Evolutionary conservation across 2,113 vertebrate species (phyloP), one percentile per base, ranked within the genome.

Genomic region (Ranitomeya imitator): DNA sequence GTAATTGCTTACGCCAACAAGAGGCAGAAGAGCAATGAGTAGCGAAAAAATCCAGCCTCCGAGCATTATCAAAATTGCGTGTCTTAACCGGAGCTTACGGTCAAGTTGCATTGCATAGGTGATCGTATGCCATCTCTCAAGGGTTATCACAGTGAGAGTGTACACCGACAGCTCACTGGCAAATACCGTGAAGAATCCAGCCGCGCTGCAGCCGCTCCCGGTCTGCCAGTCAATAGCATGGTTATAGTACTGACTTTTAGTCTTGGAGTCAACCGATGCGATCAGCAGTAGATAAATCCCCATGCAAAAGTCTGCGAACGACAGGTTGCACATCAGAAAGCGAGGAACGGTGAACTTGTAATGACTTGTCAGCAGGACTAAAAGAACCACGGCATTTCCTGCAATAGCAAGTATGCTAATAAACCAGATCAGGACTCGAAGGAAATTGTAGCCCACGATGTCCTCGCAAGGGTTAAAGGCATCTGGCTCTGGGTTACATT

Each of bases 301-400:
- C 97, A 98, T 98, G 94, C 97, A 98, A 0, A 99, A 94, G 86
- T 98, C 97, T 0, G 97, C 97, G 2, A 98, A 96, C 85, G 97
- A 97, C 83, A 99, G 93, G 91, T 98, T 97, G 89, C 97, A 98
- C 95, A 98, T 97, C 78, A 99, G 97, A 85, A 99, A 99, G 63
- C 95, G 95, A 23, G 97, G 97, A 19, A 97, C 95, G 0, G 96
- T 97, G 37, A 98, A 91, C 89, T 98, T 98, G 52, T 94, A 96
- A 79, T 91, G 95, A 91, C 96, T 96, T 0, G 94, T 93, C n/a
- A 96, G 84, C 59, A 98, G 94, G 11, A 97, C 94, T 0, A 94
- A 90, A 89, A 99, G 93, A 12, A 98, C 97, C 0, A 93, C 94
- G 89, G 97, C 85, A 76, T 97, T 98, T n/a, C 97, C 97, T 0